Evolutionary conservation across 2,888 invertebrate genomes (phyloP), one percentile per base, ranked within the genome.

Genomic region (Nomada hirtipes): DNA sequence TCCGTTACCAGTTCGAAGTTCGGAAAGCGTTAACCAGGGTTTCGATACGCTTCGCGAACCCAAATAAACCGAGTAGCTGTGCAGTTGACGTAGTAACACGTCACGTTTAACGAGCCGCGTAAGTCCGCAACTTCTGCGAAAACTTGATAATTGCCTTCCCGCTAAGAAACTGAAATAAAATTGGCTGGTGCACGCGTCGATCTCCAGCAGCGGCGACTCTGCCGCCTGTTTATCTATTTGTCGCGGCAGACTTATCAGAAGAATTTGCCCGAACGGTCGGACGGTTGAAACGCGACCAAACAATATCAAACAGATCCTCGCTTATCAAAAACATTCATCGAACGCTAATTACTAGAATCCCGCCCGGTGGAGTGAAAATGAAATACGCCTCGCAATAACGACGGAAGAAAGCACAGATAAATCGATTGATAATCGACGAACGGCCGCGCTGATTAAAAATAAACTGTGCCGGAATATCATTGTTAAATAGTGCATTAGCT

Each of bases 21-120:
- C 44, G 68, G 47, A 59, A 63, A 60, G 75, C 70, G 75, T 75
- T 71, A n/a, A 55, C 29, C 15, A 44, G 36, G 61, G 57, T 52
- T 71, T 72, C 79, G 71, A 82, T 79, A 57, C 79, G 68, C 52
- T 68, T 55, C 61, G 20, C 75, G 72, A 75, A 72, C 59, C 79
- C 70, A 79, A 79, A 79, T 69, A 76, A 55, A 44, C 29, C 55
- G 65, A 67, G 47, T 61, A 60, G 60, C 60, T 23, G 60, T 60
- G 29, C 61, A 29, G n/a, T 15, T 60, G 18, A 47, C 55, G 81
- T 71, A 82, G 71, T 67, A 79, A 79, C 69, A 52, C 79, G 67
- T 68, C 74, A 75, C 70, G 79, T 36, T 79, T 79, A 82, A 79
- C 79, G 79, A 82, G 75, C 69, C 65, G 82, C 79, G 53, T 67